These are phyloP conservation scores for Gymnocheta viridis DNA, from an alignment of 2,888 invertebrate genomes.

Conservation along the genomic window DNA sequence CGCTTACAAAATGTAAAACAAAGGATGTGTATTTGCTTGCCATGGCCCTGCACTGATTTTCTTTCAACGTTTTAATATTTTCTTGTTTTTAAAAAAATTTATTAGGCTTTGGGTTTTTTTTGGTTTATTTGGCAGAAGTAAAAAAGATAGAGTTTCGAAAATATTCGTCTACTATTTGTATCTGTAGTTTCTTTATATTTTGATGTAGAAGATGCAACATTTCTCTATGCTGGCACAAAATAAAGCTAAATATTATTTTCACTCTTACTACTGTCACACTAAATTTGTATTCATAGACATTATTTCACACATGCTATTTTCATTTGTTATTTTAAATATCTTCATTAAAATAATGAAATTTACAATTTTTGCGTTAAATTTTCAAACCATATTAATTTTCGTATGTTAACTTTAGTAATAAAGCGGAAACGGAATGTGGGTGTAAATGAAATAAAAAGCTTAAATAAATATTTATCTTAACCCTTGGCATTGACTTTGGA, in stretches of 20 bases:
- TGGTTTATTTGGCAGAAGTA: no score
- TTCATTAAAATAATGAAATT: slow-evolving; percentile 30
- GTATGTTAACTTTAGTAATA: background rate
- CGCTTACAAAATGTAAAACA: no score
- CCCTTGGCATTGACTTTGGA: slow-evolving; percentile 24
- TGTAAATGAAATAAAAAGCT: slow-evolving; percentile 23
- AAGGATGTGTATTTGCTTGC: no score
- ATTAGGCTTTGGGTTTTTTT: no score
- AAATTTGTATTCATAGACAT: background rate
- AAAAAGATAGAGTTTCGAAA: no score
- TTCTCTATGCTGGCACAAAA: no score
- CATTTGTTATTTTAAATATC: slow-evolving; percentile 46
- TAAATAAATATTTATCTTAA: slow-evolving; percentile 52
- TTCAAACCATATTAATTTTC: slow-evolving; percentile 2
- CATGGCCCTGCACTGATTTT: no score
- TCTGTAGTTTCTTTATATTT: no score
- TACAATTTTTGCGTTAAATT: background rate
- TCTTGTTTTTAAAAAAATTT: no score
- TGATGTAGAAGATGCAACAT: no score
- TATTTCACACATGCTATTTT: slow-evolving; percentile 7
- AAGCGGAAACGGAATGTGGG: slow-evolving; percentile 16
- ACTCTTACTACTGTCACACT: background rate
- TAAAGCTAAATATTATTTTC: background rate
- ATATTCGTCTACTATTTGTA: no score
- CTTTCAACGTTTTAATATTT: no score